phyloP scores from a whole-genome alignment of 2,888 invertebrate genomes.

The Urechis unicinctus region DNA sequence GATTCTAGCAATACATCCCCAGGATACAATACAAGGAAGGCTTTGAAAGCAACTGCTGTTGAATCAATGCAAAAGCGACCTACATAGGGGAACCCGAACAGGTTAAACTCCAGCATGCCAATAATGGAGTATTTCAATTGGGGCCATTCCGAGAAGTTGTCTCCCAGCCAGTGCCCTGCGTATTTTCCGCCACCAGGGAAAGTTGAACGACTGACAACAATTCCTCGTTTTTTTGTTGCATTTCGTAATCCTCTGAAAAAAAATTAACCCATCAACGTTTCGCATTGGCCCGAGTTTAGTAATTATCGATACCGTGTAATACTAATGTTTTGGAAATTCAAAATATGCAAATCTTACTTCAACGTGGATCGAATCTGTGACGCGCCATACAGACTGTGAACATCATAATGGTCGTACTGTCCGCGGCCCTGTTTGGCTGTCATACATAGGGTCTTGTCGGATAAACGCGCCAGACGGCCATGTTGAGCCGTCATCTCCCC shows the following conservation, averaged over 20 bases:
- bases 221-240: conserved; percentile 27
- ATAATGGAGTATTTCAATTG: conserved; percentile 63
- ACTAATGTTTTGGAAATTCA: neutral
- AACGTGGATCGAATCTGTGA: conserved; percentile 46
- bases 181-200: conserved; percentile 70
- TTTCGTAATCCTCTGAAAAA: conserved; percentile 15
- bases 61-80: no score
- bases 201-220: conserved; percentile 69
- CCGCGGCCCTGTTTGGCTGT: conserved; percentile 63
- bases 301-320: no score
- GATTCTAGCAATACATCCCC: no score
- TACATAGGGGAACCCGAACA: conserved; percentile 73
- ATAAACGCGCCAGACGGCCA: conserved; percentile 19
- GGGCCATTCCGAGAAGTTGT: conserved; percentile 59
- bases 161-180: conserved; percentile 55
- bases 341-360: conserved; percentile 22
- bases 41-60: no score
- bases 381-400: conserved; percentile 57
- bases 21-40: no score
- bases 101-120: conserved; percentile 63
- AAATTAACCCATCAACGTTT: neutral
- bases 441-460: conserved; percentile 67
- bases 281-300: no score
- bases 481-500: conserved; percentile 1
- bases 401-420: conserved; percentile 41